These are phyloP conservation scores for Amblyopsis rosae DNA, from an alignment of 2,113 vertebrate genomes.

Conservation along the genomic window DNA sequence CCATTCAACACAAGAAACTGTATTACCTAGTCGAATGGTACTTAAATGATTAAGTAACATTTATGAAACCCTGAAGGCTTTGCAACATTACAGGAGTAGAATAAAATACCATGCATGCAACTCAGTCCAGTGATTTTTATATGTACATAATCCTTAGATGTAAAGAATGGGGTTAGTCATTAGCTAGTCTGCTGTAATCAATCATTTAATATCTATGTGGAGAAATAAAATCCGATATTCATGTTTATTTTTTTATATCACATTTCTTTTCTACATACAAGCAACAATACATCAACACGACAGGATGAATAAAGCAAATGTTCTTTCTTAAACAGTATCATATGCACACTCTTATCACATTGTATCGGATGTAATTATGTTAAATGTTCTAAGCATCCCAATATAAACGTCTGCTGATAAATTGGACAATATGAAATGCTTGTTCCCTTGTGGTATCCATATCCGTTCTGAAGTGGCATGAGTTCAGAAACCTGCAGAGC, in stretches of 20 bases:
- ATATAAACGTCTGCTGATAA: constrained; percentile 32
- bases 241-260: constrained; percentile 9
- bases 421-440: constrained; percentile 52
- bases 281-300: constrained; percentile 19
- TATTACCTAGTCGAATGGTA: no score
- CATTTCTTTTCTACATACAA: constrained; percentile 4
- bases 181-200: constrained; percentile 13
- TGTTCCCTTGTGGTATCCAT: constrained; percentile 47
- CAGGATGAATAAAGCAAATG: constrained; percentile 12
- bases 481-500: constrained; percentile 56
- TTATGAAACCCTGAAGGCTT: constrained; percentile 2
- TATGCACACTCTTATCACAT: constrained; percentile 27
- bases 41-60: constrained; percentile 21
- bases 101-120: constrained; percentile 3
- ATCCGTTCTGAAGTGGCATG: constrained; percentile 45
- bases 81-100: not conserved
- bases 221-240: constrained; percentile 16
- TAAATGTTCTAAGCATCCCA: constrained; percentile 26
- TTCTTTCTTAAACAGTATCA: constrained; percentile 8
- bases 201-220: constrained; percentile 21
- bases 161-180: constrained; percentile 17
- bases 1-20: not conserved
- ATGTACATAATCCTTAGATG: constrained; percentile 16
- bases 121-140: constrained; percentile 1
- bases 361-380: constrained; percentile 41